Evolutionary conservation across 30 jellyfish, hydroid and myxozoan genomes (phyloP).

Genomic region (Euphysa ruthae): DNA sequence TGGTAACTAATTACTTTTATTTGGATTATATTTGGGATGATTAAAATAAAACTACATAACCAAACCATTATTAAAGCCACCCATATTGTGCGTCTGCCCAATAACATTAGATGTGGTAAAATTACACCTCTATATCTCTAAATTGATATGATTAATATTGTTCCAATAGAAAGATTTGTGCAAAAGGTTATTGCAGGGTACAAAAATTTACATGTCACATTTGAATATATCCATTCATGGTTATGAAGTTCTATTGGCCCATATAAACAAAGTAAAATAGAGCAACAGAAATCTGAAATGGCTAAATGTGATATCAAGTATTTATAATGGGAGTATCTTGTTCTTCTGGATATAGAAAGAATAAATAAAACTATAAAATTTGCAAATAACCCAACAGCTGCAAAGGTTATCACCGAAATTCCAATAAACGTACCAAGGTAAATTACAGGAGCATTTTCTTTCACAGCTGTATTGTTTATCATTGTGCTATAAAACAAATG

Average conservation of each 20-base stretch:
- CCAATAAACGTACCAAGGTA: conserved; percentile 10
- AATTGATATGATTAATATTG: conserved; percentile 9
- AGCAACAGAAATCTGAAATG: not conserved
- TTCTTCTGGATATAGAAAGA: not conserved
- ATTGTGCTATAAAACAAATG: too few relatives aligned
- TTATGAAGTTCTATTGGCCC: conserved; percentile 6
- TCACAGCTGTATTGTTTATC: not conserved
- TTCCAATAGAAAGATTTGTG: conserved; percentile 20
- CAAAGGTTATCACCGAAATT: conserved; percentile 1
- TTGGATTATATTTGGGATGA: conserved; percentile 13
- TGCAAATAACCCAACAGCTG: conserved; percentile 12
- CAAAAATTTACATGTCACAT: not conserved
- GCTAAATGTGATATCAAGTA: conserved; percentile 22
- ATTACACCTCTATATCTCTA: conserved; percentile 23
- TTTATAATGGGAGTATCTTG: conserved; percentile 1
- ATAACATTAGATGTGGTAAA: not conserved
- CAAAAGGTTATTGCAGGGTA: conserved; percentile 17
- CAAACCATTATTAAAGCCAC: conserved; percentile 15
- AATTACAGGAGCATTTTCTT: not conserved
- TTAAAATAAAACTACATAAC: not conserved
- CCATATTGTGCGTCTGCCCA: not conserved
- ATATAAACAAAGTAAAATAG: not conserved
- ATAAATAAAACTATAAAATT: conserved; percentile 3
- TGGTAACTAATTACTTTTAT: not conserved
- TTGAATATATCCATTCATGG: conserved; percentile 10